Evolutionary conservation across 2,888 invertebrate species (phyloP), one percentile per base, ranked within the genome.

Genomic region (Phaonia tiefii): DNA sequence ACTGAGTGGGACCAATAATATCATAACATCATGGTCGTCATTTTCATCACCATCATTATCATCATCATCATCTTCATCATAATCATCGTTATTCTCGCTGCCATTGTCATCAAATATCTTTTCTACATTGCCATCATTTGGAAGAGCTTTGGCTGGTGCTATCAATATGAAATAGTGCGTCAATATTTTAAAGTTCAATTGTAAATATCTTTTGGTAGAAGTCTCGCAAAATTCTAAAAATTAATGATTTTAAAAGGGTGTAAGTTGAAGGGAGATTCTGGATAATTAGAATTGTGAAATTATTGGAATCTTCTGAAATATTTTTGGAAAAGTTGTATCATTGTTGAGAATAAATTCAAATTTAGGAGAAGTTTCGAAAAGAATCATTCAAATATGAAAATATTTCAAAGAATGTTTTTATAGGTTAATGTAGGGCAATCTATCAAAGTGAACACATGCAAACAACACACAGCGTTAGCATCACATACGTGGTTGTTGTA

Each of bases 111-210:
- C 26, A 63, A 54, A 54, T 20, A 1, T 31, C 8, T 31, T 31
- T 31, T 3, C 8, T 8, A 31, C 31, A 31, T 31, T 31, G 31
- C 4, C 31, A 31, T 3, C 8, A 31, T 31, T 8, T 31, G 3
- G 31, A 31, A 3, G 31, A 8, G 3, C 31, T 8, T 8, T 31
- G 31, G 3, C 31, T 31, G 31, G 31, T 11, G 42, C 13, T 42
- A 63, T 63, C 63, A 63, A 63, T 42, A 39, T 20, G 63, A 63
- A 39, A 42, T 63, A 22, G 42, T 15, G 63, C 39, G 42, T 39
- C 63, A 63, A 63, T 63, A 42, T 63, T 63, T 63, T 63, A 63
- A 22, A 42, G 63, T 20, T 63, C 42, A 63, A 39, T 63, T 42
- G 42, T 13, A 63, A 63, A 63, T 63, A 42, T 11, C 20, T 63